phyloP scores from a whole-genome alignment of 2,797 vertebrate species.

The Clarias platycephalus region DNA sequence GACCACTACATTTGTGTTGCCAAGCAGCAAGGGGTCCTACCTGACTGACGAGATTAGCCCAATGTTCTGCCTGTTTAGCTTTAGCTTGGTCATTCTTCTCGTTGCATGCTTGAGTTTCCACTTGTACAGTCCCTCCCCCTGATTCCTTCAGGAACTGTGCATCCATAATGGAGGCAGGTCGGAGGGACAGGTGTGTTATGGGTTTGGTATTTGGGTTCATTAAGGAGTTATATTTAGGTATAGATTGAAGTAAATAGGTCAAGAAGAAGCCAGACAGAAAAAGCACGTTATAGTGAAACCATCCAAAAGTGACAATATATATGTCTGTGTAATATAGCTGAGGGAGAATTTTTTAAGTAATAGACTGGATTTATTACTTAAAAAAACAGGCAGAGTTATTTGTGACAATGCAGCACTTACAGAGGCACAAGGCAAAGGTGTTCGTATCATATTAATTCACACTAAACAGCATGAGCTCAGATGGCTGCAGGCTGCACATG shows the following conservation, averaged over 20 bases:
- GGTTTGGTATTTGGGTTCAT: conserved; percentile 53
- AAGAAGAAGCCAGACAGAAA: conserved; percentile 64
- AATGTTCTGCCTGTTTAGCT: conserved; percentile 90
- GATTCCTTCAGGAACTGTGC: conserved; percentile 90
- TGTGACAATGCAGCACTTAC: background rate
- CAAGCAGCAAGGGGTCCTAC: conserved; percentile 77
- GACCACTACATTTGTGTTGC: conserved; percentile 50
- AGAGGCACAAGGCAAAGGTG: conserved; percentile 32
- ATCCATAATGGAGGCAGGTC: conserved; percentile 64
- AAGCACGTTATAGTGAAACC: conserved; percentile 63
- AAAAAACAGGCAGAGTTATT: conserved; percentile 1
- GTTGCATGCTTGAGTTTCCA: conserved; percentile 81
- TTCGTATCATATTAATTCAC: background rate
- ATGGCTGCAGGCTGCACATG: conserved; percentile 30
- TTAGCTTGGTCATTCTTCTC: conserved; percentile 83
- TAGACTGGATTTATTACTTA: conserved; percentile 3
- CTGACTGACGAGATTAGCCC: conserved; percentile 96
- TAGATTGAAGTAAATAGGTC: conserved; percentile 61
- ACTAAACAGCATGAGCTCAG: conserved; percentile 35
- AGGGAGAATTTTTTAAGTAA: conserved; percentile 15
- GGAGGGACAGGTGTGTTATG: conserved; percentile 59
- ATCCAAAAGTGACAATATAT: conserved; percentile 12
- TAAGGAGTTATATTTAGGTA: conserved; percentile 59
- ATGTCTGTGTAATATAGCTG: conserved; percentile 5
- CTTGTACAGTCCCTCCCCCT: conserved; percentile 74